Conservation (phyloP, 2,888 invertebrate species). For the Aphodius granarius region DNA sequence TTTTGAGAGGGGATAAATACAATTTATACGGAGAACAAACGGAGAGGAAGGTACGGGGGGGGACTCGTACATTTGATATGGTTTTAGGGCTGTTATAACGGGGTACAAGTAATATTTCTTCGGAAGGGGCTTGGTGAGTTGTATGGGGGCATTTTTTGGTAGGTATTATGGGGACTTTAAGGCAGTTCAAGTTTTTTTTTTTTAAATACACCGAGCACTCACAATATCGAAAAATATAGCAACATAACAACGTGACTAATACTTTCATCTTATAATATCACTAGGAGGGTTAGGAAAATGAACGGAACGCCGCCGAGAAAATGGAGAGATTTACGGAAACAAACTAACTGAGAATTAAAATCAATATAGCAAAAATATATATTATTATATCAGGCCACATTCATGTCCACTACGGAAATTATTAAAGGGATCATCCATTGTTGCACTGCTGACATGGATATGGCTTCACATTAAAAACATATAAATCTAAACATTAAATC, state of each 20-base stretch:
- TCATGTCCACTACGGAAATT: constrained; percentile 16
- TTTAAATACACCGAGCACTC: neutral
- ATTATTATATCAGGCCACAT: constrained; percentile 19
- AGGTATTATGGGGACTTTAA: constrained; percentile 31
- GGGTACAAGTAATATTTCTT: constrained; percentile 26
- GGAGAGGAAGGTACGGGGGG: constrained; percentile 31
- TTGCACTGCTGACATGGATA: constrained; percentile 14
- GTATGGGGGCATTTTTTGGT: constrained; percentile 35
- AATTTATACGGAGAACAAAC: constrained; percentile 27
- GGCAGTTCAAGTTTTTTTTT: constrained; percentile 7
- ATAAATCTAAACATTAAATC: constrained; percentile 24
- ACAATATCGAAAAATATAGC: constrained; percentile 12
- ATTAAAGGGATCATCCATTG: neutral
- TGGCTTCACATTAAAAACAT: constrained; percentile 18
- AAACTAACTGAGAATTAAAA: constrained; percentile 27
- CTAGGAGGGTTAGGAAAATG: constrained; percentile 19
- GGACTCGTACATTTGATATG: constrained; percentile 38
- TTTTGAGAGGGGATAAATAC: constrained; percentile 23
- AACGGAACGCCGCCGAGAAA: constrained; percentile 6
- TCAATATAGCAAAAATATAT: constrained; percentile 34
- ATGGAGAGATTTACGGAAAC: neutral
- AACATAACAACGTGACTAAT: constrained; percentile 19
- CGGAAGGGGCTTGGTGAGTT: neutral
- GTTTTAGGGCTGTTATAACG: constrained; percentile 36
- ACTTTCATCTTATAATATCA: constrained; percentile 24